Conservation (phyloP, 1,140 invertebrate genomes). For the Charaxes varanes region DNA sequence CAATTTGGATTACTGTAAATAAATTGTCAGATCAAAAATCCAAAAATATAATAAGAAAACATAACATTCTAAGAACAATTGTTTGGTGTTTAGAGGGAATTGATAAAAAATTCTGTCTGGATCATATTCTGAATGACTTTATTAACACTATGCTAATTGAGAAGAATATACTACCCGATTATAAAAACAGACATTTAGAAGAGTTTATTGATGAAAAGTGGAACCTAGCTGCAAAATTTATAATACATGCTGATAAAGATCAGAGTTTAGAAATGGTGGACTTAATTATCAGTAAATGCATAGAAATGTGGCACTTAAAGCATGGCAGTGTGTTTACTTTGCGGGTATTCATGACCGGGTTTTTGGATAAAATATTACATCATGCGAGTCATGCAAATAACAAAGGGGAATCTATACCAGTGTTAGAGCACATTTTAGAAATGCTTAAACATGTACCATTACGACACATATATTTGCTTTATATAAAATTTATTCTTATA, state of each 20-base stretch:
- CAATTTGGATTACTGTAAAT: conserved; percentile 30
- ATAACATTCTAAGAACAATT: conserved; percentile 18
- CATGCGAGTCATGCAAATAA: neutral
- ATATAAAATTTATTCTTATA: no score
- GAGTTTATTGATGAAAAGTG: conserved; percentile 27
- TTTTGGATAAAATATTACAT: conserved; percentile 8
- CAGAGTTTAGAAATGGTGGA: conserved; percentile 25
- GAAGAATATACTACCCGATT: conserved; percentile 11
- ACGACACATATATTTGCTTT: no score
- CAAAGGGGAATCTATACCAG: neutral
- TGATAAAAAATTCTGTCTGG: conserved; percentile 22
- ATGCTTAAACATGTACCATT: no score
- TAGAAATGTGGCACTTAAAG: conserved; percentile 28
- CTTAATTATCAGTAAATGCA: conserved; percentile 22
- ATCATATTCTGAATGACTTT: conserved; percentile 30
- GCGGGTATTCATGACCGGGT: conserved; percentile 10
- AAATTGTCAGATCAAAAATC: conserved; percentile 25
- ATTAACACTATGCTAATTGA: conserved; percentile 24
- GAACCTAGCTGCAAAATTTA: conserved; percentile 29
- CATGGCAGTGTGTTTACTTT: conserved; percentile 18
- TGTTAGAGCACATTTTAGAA: no score
- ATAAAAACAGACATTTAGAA: conserved; percentile 10
- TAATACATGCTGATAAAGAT: conserved; percentile 23
- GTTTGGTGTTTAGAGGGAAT: conserved; percentile 22
- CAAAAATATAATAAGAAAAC: conserved; percentile 24